Percentiles rank a stretch among this genome's conserved stretches.
These are phyloP conservation scores for Nemurella pictetii DNA, from an alignment of 2,888 invertebrate species.

Conservation along the genomic window DNA sequence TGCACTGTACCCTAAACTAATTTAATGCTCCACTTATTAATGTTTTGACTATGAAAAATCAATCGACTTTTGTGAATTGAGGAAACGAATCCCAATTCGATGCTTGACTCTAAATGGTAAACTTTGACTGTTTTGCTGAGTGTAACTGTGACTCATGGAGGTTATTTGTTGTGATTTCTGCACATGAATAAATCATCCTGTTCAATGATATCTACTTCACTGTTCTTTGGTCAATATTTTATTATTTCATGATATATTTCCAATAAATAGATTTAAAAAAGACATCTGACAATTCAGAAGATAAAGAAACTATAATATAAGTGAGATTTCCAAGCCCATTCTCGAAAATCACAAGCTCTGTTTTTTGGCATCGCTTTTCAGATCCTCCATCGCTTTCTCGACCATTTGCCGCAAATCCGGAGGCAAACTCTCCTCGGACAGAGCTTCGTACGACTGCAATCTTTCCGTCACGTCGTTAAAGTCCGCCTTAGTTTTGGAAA, in stretches of 20 bases:
- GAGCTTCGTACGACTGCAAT: slow-evolving; percentile 52
- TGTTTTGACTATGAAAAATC: not conserved
- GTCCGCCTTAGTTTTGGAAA: not conserved
- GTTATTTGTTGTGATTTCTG: not conserved
- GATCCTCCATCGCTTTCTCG: slow-evolving; percentile 57
- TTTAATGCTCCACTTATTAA: not conserved
- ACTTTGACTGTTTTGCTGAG: not conserved
- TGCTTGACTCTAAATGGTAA: not conserved
- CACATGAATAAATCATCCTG: not conserved
- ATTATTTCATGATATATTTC: not conserved
- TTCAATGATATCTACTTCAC: not conserved
- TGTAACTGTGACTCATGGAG: not conserved
- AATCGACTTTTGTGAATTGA: not conserved
- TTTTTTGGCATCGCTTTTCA: slow-evolving; percentile 39
- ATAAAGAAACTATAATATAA: not conserved
- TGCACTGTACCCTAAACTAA: not conserved
- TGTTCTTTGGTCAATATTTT: not conserved
- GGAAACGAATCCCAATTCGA: not conserved
- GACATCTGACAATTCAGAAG: not conserved
- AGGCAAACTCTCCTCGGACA: slow-evolving; percentile 56
- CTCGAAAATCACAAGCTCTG: not conserved
- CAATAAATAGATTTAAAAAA: not conserved
- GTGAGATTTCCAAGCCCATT: not conserved
- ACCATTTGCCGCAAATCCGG: slow-evolving; percentile 64
- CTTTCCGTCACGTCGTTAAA: slow-evolving; percentile 41